A percentile compares a stretch with the other conserved stretches of the same genome.
These are phyloP conservation scores for Amphimallon solstitiale DNA, from an alignment of 2,888 invertebrate genomes.

Conservation along the genomic window DNA sequence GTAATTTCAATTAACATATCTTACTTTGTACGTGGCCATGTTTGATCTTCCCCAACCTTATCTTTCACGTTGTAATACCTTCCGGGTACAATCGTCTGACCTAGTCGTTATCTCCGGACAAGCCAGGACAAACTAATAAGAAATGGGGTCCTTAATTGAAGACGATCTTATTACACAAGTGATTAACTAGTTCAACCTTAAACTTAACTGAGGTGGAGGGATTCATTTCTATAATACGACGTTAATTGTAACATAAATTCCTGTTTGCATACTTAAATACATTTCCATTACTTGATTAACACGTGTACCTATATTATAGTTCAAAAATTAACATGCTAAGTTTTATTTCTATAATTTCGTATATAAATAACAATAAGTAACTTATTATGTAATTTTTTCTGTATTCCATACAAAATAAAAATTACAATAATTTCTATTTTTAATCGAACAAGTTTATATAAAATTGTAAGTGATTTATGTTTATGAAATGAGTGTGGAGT, in stretches of 20 bases:
- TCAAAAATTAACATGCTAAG: too few relatives aligned
- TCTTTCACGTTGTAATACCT: constrained; percentile 23
- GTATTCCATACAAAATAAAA: too few relatives aligned
- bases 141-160: constrained; percentile 28
- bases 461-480: too few relatives aligned
- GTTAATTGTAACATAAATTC: constrained; percentile 3
- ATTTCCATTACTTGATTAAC: too few relatives aligned
- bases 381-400: too few relatives aligned
- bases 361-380: too few relatives aligned
- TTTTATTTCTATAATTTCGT: too few relatives aligned
- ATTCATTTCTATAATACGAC: not conserved
- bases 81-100: constrained; percentile 1
- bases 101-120: constrained; percentile 18
- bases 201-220: not conserved
- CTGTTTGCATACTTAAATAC: not conserved
- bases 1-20: not conserved
- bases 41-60: constrained; percentile 9
- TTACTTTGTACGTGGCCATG: constrained; percentile 3
- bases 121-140: constrained; percentile 26
- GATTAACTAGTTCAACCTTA: constrained; percentile 18
- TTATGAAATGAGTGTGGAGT: too few relatives aligned
- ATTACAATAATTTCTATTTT: too few relatives aligned
- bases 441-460: too few relatives aligned
- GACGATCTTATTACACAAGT: constrained; percentile 9
- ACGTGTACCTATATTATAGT: not conserved